Evolutionary conservation across 2,797 vertebrate species (phyloP), one percentile per base, ranked within the genome.

Genomic region (Poecilia wingei): DNA sequence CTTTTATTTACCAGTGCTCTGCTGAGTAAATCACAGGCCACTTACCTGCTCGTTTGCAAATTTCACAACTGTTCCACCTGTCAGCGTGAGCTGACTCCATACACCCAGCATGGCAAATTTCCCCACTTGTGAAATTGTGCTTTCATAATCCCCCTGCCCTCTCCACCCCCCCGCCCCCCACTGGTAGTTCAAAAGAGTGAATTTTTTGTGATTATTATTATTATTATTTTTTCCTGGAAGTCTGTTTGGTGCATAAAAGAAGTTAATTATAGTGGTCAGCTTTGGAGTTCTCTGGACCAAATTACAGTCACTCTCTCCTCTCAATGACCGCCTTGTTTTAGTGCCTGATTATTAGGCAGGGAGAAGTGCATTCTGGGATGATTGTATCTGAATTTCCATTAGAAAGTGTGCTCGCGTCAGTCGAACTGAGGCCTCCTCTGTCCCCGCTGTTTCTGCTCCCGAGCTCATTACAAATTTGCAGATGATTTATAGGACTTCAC

Each of bases 251-350:
- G 91, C 93, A 70, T 94, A 92, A 91, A 92, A 91, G 82, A 91
- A 91, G 93, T 93, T 94, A 96, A 96, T 95, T 95, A 95, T 94
- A 96, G 92, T 82, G 68, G 93, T 81, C 90, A 83, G 92, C 91
- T 95, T 94, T 95, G 91, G 92, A 95, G 93, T 95, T 93, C 89
- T 85, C 92, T 91, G 91, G 86, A 90, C 90, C 92, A 95, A 94
- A 95, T 96, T 96, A 95, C 93, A 93, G 92, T 91, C 92, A 84
- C 92, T 94, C 84, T 91, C 81, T 70, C 39, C 85, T 86, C 90
- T 96, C 94, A 96, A 96, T 96, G 92, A 92, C 81, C 69, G 91
- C 95, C 94, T 96, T 96, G 95, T 96, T 95, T 92, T 93, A 84
- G 87, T 87, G 86, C 91, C 90, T 80, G 92, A 95, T 96, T 96